Evolutionary conservation across 1,140 invertebrate genomes (phyloP), one percentile per base, ranked within the genome.

Genomic region (Pogonomyrmex californicus): DNA sequence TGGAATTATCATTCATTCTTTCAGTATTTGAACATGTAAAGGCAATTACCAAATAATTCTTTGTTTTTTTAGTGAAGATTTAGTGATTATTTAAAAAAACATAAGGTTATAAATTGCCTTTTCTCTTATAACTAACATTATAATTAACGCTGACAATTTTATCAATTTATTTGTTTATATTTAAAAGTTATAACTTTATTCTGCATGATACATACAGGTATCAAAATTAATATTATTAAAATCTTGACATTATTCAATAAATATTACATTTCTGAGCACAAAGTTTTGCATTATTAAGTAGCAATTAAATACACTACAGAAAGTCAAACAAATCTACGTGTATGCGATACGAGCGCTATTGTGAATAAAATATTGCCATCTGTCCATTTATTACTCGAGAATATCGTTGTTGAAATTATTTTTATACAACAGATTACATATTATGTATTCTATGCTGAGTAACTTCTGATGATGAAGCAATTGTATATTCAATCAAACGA

Each of bases 371-470:
- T 70, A 56, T 81, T 41, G 36, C 51, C 30, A 70, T n/a, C 38
- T 56, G 14, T 12, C 7, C 30, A 44, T 81, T 81, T 81, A 70
- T 81, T 81, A 70, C 33, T 70, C 14, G 44, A 41, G 33, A 58
- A 58, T 81, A n/a, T 7, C 14, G 38, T 81, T 36, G 62, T 66
- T 41, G 12, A 81, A 56, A 70, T 81, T 10, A 70, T 56, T 81
- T 71, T 54, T 17, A 4, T 41, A 66, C 33, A 30, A 49, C 47
- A 51, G 47, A 9, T 79, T 14, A 38, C 41, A 41, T 60, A 44
- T 62, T 60, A 33, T 33, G 33, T 41, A 41, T 3, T 9, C 30
- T 51, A 4, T 23, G 36, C 49, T 56, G 23, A 56, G 2, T 14
- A 56, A 56, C 14, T 81, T 14, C 14, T 12, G 12, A 14, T 41